Evolutionary conservation across 2,888 invertebrate genomes (phyloP).

Genomic region (Sturmia bella): DNA sequence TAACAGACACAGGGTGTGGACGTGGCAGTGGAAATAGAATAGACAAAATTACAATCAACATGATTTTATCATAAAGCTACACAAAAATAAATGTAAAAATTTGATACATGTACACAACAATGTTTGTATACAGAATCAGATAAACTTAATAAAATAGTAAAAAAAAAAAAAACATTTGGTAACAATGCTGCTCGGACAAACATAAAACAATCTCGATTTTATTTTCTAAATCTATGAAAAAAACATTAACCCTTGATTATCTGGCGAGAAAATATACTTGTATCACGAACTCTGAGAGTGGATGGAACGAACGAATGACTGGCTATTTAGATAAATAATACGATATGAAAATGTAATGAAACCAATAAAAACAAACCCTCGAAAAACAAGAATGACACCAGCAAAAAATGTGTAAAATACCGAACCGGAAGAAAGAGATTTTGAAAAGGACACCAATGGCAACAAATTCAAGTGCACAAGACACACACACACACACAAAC

Average conservation of each 20-base stretch:
- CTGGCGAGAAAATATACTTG: not conserved
- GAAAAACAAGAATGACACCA: conserved; percentile 49
- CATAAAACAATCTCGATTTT: conserved; percentile 37
- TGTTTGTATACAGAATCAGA: conserved; percentile 56
- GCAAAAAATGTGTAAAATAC: conserved; percentile 38
- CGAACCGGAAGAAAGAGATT: conserved; percentile 59
- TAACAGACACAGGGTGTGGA: conserved; percentile 32
- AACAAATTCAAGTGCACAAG: not conserved
- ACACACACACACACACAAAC: not conserved
- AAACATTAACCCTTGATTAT: conserved; percentile 66
- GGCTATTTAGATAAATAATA: conserved; percentile 45
- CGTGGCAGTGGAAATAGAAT: conserved; percentile 39
- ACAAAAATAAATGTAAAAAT: conserved; percentile 32
- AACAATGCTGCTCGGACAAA: conserved; percentile 12
- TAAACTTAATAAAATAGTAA: conserved; percentile 35
- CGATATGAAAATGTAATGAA: conserved; percentile 49
- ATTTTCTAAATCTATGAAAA: conserved; percentile 23
- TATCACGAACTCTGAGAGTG: conserved; percentile 24
- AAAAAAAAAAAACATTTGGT: conserved; percentile 35
- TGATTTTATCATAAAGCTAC: conserved; percentile 40
- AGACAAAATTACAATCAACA: conserved; percentile 46
- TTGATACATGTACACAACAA: no score
- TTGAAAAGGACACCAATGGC: conserved; percentile 35
- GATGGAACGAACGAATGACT: conserved; percentile 34
- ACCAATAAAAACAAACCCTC: conserved; percentile 40